These are phyloP conservation scores for Prosopocoilus inquinatus DNA, from an alignment of 2,888 invertebrate species.

Conservation along the genomic window DNA sequence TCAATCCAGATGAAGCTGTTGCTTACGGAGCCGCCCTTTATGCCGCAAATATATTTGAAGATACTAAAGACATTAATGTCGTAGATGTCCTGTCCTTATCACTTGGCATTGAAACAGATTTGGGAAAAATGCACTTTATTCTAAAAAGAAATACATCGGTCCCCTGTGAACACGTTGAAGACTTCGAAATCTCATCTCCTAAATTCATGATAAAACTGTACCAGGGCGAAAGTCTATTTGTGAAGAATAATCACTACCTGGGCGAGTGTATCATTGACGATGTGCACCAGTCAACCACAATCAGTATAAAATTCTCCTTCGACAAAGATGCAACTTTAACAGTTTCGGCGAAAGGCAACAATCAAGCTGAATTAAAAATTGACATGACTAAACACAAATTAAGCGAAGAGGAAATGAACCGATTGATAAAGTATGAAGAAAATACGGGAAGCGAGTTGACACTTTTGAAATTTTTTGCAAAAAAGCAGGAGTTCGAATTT, in stretches of 20 bases:
- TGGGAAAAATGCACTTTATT: conserved; percentile 24
- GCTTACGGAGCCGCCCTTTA: conserved; percentile 37
- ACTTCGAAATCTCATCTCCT: conserved; percentile 19
- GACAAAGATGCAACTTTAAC: no score
- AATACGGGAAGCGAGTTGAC: no score
- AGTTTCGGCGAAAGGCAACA: no score
- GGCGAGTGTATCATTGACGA: conserved; percentile 1
- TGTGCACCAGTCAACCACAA: no score
- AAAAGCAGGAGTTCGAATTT: no score
- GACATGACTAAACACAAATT: no score
- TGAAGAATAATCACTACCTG: conserved; percentile 4
- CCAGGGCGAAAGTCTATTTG: conserved; percentile 6
- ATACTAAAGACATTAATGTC: conserved; percentile 17
- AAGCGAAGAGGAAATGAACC: no score
- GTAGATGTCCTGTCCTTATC: not conserved
- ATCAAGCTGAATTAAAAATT: no score
- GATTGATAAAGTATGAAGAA: no score
- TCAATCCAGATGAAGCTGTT: conserved; percentile 36
- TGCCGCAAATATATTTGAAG: conserved; percentile 10
- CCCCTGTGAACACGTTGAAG: conserved; percentile 13
- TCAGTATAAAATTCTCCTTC: no score
- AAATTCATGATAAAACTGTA: conserved; percentile 17
- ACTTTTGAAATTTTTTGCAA: no score
- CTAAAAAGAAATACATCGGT: conserved; percentile 30
- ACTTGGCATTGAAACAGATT: conserved; percentile 23